Evolutionary conservation across 2,797 vertebrate genomes (phyloP), one percentile per base, ranked within the genome.

Genomic region (Pristis pectinata): DNA sequence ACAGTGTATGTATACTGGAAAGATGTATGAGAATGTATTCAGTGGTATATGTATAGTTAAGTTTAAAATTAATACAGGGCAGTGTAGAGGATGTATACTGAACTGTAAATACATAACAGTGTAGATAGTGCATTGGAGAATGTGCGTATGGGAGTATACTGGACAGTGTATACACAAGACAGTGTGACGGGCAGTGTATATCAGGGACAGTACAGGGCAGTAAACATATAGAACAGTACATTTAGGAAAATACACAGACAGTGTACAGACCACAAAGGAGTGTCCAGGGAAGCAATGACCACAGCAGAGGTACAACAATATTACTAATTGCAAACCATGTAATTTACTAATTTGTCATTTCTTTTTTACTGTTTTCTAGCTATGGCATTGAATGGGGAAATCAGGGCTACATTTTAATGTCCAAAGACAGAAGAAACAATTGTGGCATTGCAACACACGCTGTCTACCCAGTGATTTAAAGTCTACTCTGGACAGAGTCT

Each of bases 351-450:
- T 74, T 53, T 67, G 53, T 56, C 6, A 6, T 76, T 49, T 49
- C 1, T 94, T 53, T 37, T 49, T 80, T 30, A 64, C 82, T 91
- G 37, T 93, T 74, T 92, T 89, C 53, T 95, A 98, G 97, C 95
- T 98, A 97, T 97, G 97, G 97, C 0, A 96, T 97, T 95, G 95
- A 95, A 0, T 98, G 97, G 97, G 97, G 97, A 44, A 96, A 97
- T 95, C 97, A 98, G 94, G 97, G 97, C 61, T 98, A 97, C 76
- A 94, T 97, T 93, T 96, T 97, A 4, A 96, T 98, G 95, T 97
- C 97, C 1, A 96, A 97, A 70, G 97, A 97, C 95, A 97, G 96
- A 96, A 95, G 97, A 96, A 98, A 98, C 0, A 96, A 97, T 94
- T 98, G 97, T 15, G 97, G 97, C 8, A 95, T 98, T 59, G 96